Base-by-base conservation (phyloP, 2,797 vertebrate genomes). In the Peromyscus eremicus region DNA sequence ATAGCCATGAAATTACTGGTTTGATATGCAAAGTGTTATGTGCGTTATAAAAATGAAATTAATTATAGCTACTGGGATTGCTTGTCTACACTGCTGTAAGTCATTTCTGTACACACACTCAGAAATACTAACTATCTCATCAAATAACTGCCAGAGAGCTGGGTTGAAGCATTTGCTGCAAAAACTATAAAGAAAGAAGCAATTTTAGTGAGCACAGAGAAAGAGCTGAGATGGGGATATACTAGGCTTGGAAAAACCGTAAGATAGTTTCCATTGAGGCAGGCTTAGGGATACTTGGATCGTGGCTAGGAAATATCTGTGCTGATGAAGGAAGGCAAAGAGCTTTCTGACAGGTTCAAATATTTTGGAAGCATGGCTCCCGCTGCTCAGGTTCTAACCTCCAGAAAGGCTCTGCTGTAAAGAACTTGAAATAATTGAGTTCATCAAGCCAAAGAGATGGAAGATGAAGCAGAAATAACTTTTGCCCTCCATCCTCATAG, bases 371-470 rank as follows among this genome's bases (percentile, higher is more conserved):
- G 13, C 83, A 88, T 77, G 85, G 60, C 13, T 82, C 89, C 46
- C 70, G 21, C 64, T 16, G 6, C 70, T 93, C 83, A 57, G 76
- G n/a, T 94, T 64, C 82, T 49, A 52, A 87, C 64, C 91, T 93
- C 81, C 32, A 62, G 27, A 19, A 84, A 83, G n/a, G 10, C 19
- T 71, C 5, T 32, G 8, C 23, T 88, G 49, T 4, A 91, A 93
- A 93, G 77, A 90, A 80, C 49, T 91, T 25, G 52, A 97, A 92
- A 71, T 82, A 86, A 75, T 49, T 91, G n/a, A 82, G 40, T 88
- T 89, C 60, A 91, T 91, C 34, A 89, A 95, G 34, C 34, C 60
- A 79, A 93, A 92, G 82, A 23, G 66, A 75, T 10, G 79, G 21
- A 94, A 52, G 49, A 82, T 68, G 32, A 94, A 71, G 75, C 83